These are phyloP conservation scores for Periophthalmodon schlosseri DNA, from an alignment of 2,113 vertebrate species.

Conservation along the genomic window DNA sequence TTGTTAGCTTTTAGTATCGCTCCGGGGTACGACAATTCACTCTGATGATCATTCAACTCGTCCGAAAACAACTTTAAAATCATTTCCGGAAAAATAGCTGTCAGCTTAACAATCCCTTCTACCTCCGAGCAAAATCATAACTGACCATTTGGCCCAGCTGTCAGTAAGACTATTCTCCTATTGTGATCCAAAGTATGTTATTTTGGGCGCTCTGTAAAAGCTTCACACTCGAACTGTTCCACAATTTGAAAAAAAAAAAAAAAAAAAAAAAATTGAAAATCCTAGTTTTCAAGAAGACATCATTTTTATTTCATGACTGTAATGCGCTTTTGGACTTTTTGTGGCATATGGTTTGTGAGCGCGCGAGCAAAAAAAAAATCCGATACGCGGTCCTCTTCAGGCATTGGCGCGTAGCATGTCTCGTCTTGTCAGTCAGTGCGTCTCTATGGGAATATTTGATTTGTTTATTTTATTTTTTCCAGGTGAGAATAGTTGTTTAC, in stretches of 20 bases:
- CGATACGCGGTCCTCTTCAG: background rate
- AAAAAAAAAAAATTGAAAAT: background rate
- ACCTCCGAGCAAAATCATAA: conserved; percentile 1
- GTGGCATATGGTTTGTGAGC: conserved; percentile 7
- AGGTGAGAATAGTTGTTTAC: background rate
- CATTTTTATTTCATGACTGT: conserved; percentile 56
- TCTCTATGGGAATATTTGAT: background rate
- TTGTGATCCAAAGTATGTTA: conserved; percentile 26
- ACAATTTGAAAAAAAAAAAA: conserved; percentile 18
- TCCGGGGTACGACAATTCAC: background rate
- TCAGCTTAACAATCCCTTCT: background rate
- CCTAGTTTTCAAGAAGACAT: conserved; percentile 44
- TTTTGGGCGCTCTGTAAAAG: conserved; percentile 17
- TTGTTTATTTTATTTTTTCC: background rate
- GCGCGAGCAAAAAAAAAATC: background rate
- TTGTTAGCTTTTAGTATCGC: conserved; percentile 2
- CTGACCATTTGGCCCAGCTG: conserved; percentile 7
- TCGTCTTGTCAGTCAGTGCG: background rate
- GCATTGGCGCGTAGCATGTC: background rate
- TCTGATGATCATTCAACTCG: background rate
- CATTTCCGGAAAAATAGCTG: background rate
- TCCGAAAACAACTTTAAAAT: background rate
- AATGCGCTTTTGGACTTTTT: conserved; percentile 21
- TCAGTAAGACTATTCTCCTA: conserved; percentile 13
- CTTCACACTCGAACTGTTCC: conserved; percentile 36